phyloP scores from a whole-genome alignment of 2,113 vertebrate genomes.

The Rhinichthys klamathensis region DNA sequence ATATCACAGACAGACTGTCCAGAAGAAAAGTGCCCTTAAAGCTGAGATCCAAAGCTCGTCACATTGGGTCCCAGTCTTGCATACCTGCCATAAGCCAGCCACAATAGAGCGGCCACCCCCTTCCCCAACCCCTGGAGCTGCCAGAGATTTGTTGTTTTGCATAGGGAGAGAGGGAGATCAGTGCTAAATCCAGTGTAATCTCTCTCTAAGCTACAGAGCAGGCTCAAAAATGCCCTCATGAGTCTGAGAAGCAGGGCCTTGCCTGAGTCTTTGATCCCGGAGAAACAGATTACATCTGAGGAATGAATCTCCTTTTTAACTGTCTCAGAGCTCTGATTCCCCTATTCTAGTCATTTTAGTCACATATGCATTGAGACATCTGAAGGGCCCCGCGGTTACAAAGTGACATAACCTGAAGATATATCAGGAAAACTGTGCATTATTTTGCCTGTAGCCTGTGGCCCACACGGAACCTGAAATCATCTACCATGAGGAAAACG shows the following conservation, averaged over 20 bases:
- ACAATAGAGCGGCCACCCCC: conserved; percentile 53
- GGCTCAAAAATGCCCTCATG: conserved; percentile 65
- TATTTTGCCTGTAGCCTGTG: not conserved
- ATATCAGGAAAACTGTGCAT: not conserved
- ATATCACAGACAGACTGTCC: conserved; percentile 58
- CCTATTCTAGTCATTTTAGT: conserved; percentile 54
- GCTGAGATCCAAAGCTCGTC: conserved; percentile 58
- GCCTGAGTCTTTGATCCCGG: conserved; percentile 74
- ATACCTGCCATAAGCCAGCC: conserved; percentile 60
- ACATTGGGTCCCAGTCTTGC: conserved; percentile 48
- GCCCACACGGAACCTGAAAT: not conserved
- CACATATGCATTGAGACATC: conserved; percentile 63
- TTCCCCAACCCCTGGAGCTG: conserved; percentile 34
- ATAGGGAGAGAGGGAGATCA: conserved; percentile 72
- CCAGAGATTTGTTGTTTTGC: conserved; percentile 67
- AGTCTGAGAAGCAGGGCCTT: conserved; percentile 75
- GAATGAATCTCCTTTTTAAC: conserved; percentile 33
- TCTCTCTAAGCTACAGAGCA: conserved; percentile 73
- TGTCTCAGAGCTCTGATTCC: conserved; percentile 61
- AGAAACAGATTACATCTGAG: conserved; percentile 79
- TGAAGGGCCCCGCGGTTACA: conserved; percentile 52
- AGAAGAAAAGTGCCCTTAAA: conserved; percentile 52
- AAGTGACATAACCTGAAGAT: conserved; percentile 63
- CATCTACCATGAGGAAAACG: not conserved
- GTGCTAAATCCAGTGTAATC: conserved; percentile 77